phyloP scores from a whole-genome alignment of 2,888 invertebrate genomes.

The Notodonta ziczac region DNA sequence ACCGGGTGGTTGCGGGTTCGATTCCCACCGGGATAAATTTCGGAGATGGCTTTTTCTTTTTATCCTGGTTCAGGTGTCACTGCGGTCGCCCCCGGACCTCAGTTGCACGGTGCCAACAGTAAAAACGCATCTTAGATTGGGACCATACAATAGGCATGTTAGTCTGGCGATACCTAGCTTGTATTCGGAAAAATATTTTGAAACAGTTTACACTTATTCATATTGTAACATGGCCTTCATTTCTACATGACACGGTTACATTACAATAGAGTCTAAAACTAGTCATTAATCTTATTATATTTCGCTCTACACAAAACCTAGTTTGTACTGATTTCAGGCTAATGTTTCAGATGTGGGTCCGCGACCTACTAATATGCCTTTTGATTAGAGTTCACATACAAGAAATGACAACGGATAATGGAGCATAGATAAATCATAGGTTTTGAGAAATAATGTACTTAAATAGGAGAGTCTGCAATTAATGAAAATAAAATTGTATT shows the following conservation, averaged over 20 bases:
- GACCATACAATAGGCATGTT: too few species aligned
- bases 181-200: too few species aligned
- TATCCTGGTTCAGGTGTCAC: too few species aligned
- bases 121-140: too few species aligned
- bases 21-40: too few species aligned
- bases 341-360: neutral
- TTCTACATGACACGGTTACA: constrained; percentile 1
- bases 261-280: neutral
- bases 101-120: too few species aligned
- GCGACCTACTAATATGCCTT: neutral
- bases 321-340: neutral
- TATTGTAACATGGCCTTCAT: neutral
- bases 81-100: too few species aligned
- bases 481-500: too few species aligned
- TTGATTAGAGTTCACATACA: neutral
- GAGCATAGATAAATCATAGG: neutral
- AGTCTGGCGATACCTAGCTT: too few species aligned
- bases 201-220: neutral
- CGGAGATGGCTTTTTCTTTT: too few species aligned
- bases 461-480: too few species aligned
- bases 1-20: too few species aligned
- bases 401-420: neutral
- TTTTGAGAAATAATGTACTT: neutral
- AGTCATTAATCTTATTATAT: constrained; percentile 4
- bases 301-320: neutral